Evolutionary conservation across 2,888 invertebrate genomes (phyloP), one percentile per base, ranked within the genome.

Genomic region (Gortyna flavago): DNA sequence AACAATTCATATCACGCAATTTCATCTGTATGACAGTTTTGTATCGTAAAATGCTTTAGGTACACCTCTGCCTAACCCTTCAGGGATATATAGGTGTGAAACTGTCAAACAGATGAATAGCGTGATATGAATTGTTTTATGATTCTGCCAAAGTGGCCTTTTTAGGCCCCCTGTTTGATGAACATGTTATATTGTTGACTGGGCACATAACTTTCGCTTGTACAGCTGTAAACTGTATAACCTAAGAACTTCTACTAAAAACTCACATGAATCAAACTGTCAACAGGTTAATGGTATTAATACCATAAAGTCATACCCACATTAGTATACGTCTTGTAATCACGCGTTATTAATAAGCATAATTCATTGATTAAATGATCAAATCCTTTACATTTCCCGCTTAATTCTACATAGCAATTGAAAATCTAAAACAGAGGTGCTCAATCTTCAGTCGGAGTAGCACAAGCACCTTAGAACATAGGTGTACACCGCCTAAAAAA

Each of bases 271-370:
- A 69, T 84, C 62, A 69, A 59, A 68, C 64, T 72, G 67, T 84
- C 84, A 84, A 51, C 84, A 79, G 13, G 32, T 65, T 44, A 54
- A 65, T 64, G 64, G 48, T 83, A 61, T 44, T 70, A 70, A 70
- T 79, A 65, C 78, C 38, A 69, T 65, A 83, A 68, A 83, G 84
- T 32, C 70, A 38, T 84, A 57, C 51, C 54, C 54, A 79, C 71
- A 79, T 83, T 70, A 70, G 70, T 83, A 38, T 44, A 65, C 41
- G 78, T 80, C 83, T 38, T 83, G 51, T 78, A 69, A 83, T 78
- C 44, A 48, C 32, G 32, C 44, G 44, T 79, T 79, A 69, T 29
- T 84, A 73, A 70, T 78, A 83, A 66, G 64, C 29, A 83, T 80
- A 59, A 80, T 80, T 80, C 25, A 66, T 84, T 80, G 84, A 84